Percentiles rank a stretch among this genome's conserved stretches.
Evolutionary conservation across 2,888 invertebrate genomes (phyloP).

Genomic region (Erebia aethiops): DNA sequence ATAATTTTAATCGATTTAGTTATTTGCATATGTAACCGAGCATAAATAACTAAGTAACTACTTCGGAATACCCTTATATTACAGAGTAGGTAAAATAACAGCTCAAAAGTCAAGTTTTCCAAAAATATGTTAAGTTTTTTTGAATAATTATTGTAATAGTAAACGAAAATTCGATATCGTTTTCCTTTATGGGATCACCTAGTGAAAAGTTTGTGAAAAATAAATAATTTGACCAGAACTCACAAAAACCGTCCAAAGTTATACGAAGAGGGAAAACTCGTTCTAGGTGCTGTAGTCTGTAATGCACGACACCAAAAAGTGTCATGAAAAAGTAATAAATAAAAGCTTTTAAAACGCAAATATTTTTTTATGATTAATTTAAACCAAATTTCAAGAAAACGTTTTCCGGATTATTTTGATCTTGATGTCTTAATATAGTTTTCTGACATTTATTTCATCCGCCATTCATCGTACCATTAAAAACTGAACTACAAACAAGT

Average conservation of each 20-base stretch:
- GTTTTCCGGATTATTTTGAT: too few species aligned
- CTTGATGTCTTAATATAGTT: too few species aligned
- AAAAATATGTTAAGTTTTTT: neutral
- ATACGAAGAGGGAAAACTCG: neutral
- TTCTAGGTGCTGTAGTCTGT: too few species aligned
- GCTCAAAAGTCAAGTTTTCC: neutral
- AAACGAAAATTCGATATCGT: neutral
- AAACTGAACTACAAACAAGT: too few species aligned
- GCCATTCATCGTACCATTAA: too few species aligned
- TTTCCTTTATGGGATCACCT: neutral
- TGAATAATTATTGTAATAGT: neutral
- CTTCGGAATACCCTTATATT: neutral
- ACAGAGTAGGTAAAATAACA: neutral
- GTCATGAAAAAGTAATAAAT: too few species aligned
- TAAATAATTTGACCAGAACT: too few species aligned
- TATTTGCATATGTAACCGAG: slow-evolving; percentile 4
- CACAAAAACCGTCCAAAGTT: neutral
- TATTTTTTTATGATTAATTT: too few species aligned
- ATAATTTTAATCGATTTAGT: slow-evolving; percentile 13
- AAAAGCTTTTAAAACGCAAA: too few species aligned
- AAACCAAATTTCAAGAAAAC: too few species aligned
- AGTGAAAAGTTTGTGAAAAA: neutral
- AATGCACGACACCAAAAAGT: too few species aligned
- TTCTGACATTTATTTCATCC: too few species aligned
- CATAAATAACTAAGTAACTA: neutral